Conservation (phyloP, 1,140 invertebrate species). For the Drosophila sturtevanti region DNA sequence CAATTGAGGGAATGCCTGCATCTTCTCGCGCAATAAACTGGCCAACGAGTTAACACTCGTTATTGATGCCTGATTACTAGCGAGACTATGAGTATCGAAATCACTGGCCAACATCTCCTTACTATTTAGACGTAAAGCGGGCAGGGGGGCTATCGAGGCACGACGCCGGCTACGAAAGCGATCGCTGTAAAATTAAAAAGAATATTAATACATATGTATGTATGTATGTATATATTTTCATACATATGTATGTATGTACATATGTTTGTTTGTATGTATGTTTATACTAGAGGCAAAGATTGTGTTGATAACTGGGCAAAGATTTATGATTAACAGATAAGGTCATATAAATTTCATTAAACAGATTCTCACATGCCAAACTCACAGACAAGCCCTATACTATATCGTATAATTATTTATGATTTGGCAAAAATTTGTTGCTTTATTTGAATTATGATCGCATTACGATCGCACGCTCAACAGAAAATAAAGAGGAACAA, state of each 20-base stretch:
- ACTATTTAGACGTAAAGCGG: conserved; percentile 74
- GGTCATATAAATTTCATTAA: neutral
- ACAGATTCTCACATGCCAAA: conserved; percentile 23
- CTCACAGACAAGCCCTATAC: conserved; percentile 3
- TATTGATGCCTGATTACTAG: conserved; percentile 85
- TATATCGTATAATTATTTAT: conserved; percentile 3
- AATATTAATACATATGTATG: neutral
- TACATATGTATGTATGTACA: no score
- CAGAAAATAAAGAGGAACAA: no score
- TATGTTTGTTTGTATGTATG: no score
- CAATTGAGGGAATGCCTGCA: conserved; percentile 85
- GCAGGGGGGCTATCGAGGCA: conserved; percentile 77
- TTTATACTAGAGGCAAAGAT: neutral
- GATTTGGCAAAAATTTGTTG: neutral
- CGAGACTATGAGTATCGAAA: conserved; percentile 78
- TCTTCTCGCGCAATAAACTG: conserved; percentile 91
- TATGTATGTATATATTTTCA: no score
- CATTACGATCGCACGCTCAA: neutral
- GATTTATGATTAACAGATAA: conserved; percentile 3
- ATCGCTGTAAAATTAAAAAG: conserved; percentile 50
- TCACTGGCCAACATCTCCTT: conserved; percentile 82
- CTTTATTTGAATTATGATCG: conserved; percentile 2
- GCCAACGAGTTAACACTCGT: conserved; percentile 92
- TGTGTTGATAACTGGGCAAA: neutral
- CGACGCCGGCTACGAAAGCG: conserved; percentile 76